Evolutionary conservation across 2,113 vertebrate species (phyloP), one percentile per base, ranked within the genome.

Genomic region (Myiagra hebetior): DNA sequence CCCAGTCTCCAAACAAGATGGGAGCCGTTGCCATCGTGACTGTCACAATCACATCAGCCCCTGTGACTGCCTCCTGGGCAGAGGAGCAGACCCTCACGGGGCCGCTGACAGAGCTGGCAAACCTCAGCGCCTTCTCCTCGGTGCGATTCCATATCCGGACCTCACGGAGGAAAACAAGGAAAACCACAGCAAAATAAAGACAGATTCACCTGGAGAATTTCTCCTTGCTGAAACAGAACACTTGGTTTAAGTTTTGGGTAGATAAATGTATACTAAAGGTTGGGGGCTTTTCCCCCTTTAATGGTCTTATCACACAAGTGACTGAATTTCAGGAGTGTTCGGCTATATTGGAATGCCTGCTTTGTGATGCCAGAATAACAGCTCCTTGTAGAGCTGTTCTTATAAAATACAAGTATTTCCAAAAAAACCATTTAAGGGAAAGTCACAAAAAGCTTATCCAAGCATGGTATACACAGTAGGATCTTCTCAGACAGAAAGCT

Each of bases 1-100:
- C 98, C 99, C 99, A 99, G 65, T 95, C 97, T 14, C 99, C 99
- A 49, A 96, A 98, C 10, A 99, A 95, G 79, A 99, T 98, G 0
- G 99, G 99, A 27, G 99, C 89, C 18, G 98, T 99, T 18, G 98
- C 98, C 96, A 98, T 98, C 9, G 99, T 99, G 84, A 98, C 99
- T 0, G 99, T 99, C 30, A 99, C 82, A 42, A 99, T 99, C 55
- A 98, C 98, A 84, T 99, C 99, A 3, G 99, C 99, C 31, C 98
- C 99, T 1, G 46, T 95, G 82, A 98, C 99, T 3, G 99, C 99
- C 93, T 99, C 98, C 94, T 98, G 98, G 26, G 94, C 98, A 0
- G 99, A 99, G 7, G 95, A 89, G 62, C 98, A 99, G 13, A 98
- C 93, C 3, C 9, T 97, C 33, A 99, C 98, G 0, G 98, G 97